Conservation (phyloP, 2,797 vertebrate species). For the Jordanella pulchra region DNA sequence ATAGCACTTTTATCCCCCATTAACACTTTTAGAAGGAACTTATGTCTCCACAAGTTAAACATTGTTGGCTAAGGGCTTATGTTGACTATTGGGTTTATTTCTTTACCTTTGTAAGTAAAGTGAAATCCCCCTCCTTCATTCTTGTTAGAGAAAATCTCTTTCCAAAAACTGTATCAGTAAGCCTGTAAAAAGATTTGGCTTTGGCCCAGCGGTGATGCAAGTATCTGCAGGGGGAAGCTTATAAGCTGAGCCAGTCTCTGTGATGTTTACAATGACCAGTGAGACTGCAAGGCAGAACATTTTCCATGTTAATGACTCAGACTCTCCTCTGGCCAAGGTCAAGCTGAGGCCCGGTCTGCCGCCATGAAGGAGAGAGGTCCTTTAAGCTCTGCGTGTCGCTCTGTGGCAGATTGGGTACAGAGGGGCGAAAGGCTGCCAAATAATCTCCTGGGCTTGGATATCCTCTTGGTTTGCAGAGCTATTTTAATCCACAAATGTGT, state of each 20-base stretch:
- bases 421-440: conserved; percentile 55
- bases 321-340: conserved; percentile 59
- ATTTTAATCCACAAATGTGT: conserved; percentile 42
- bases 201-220: conserved; percentile 24
- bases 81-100: conserved; percentile 12
- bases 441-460: conserved; percentile 54
- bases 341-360: conserved; percentile 43
- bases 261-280: conserved; percentile 57
- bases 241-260: conserved; percentile 42
- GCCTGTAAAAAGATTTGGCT: conserved; percentile 53
- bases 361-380: conserved; percentile 46
- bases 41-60: neutral
- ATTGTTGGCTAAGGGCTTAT: conserved; percentile 1
- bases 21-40: neutral
- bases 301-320: conserved; percentile 56
- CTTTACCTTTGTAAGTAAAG: conserved; percentile 3
- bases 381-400: conserved; percentile 45
- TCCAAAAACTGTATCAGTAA: conserved; percentile 19
- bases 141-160: conserved; percentile 26
- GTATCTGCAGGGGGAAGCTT: conserved; percentile 40
- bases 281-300: conserved; percentile 37
- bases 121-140: conserved; percentile 22
- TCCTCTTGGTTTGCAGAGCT: conserved; percentile 32
- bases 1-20: neutral
- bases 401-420: conserved; percentile 45